Evolutionary conservation across 2,113 vertebrate species (phyloP).

Genomic region (Chloebia gouldiae): DNA sequence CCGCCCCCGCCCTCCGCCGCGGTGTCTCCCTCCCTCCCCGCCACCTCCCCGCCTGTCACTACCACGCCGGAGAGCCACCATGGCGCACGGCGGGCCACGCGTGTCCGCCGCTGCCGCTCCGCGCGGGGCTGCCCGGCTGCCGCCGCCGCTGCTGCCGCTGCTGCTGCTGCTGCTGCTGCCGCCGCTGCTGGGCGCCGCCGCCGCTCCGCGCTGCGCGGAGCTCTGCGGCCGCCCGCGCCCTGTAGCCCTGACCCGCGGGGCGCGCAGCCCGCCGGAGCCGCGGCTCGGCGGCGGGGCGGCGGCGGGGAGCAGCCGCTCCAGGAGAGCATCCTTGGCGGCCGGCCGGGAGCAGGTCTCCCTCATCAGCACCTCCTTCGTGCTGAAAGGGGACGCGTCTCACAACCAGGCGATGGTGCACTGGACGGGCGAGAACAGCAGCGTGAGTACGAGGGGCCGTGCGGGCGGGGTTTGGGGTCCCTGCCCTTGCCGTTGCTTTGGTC

Average conservation of each 20-base stretch:
- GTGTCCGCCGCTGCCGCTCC: background rate
- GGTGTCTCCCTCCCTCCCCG: conserved; percentile 55
- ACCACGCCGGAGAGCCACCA: background rate
- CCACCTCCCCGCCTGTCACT: conserved; percentile 64
- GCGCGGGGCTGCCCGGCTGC: background rate
- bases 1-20: conserved; percentile 56
- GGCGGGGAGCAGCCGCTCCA: conserved; percentile 55
- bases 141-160: background rate
- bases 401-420: conserved; percentile 99
- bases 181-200: background rate
- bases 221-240: background rate
- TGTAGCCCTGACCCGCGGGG: too few species aligned
- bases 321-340: conserved; percentile 69
- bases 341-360: conserved; percentile 80
- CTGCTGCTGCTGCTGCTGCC: background rate
- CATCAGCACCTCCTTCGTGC: conserved; percentile 94
- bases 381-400: conserved; percentile 94
- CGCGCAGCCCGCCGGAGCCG: conserved; percentile 53
- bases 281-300: background rate
- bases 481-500: background rate
- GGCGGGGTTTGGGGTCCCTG: background rate
- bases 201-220: too few species aligned
- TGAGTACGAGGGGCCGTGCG: conserved; percentile 75
- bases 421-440: conserved; percentile 98
- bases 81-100: conserved; percentile 56